Evolutionary conservation across 2,888 invertebrate genomes (phyloP).

Genomic region (Iselma pallidipennis): DNA sequence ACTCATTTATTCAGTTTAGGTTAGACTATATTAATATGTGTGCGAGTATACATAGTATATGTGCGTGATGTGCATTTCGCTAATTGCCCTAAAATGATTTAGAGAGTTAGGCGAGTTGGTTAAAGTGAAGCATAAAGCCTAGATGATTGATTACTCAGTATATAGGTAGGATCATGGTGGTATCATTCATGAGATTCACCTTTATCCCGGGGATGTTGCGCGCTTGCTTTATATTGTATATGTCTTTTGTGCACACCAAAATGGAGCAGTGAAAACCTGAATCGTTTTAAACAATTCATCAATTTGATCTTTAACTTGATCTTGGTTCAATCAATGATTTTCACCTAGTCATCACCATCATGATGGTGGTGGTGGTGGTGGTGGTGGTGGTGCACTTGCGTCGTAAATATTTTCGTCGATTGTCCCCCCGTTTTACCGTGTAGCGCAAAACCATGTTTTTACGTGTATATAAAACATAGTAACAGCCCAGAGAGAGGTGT

Average conservation of each 20-base stretch:
- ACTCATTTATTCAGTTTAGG: neutral
- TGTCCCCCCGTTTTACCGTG: neutral
- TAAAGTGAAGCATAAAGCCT: slow-evolving; percentile 19
- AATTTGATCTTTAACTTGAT: neutral
- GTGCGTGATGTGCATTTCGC: slow-evolving; percentile 17
- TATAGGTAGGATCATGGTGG: slow-evolving; percentile 42
- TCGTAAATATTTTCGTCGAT: neutral
- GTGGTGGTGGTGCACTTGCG: neutral
- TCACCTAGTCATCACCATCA: neutral
- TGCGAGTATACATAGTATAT: neutral
- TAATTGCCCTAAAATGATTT: slow-evolving; percentile 17
- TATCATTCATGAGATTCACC: slow-evolving; percentile 44
- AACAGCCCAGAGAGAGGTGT: slow-evolving; percentile 24
- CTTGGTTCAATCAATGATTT: neutral
- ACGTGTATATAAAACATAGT: neutral
- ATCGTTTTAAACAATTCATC: neutral
- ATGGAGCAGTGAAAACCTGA: neutral
- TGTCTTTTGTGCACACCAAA: slow-evolving; percentile 3
- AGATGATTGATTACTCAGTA: slow-evolving; percentile 40
- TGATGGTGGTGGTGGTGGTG: neutral
- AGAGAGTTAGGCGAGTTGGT: neutral
- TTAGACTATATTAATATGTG: neutral
- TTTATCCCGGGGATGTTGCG: slow-evolving; percentile 31
- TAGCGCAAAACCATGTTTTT: neutral
- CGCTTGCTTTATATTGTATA: slow-evolving; percentile 13